phyloP scores from a whole-genome alignment of 2,888 invertebrate species.

The Thereva nobilitata region DNA sequence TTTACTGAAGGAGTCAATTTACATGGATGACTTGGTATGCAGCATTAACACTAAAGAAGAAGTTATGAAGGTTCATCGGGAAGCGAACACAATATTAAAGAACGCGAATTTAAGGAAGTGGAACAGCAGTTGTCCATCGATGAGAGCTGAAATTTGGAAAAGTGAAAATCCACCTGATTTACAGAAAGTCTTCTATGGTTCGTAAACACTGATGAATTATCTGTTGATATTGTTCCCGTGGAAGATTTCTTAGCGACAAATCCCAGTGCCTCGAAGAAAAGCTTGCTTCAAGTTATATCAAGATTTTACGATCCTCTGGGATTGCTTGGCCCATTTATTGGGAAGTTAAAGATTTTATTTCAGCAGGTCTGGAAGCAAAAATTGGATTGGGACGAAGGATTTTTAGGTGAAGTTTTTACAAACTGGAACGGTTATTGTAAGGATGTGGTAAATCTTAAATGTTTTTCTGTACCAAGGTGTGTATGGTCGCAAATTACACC shows the following conservation, averaged over 20 bases:
- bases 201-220: slow-evolving; percentile 27
- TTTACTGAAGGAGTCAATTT: slow-evolving; percentile 3
- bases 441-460: neutral
- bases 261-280: slow-evolving; percentile 14
- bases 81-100: slow-evolving; percentile 15
- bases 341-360: slow-evolving; percentile 29
- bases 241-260: slow-evolving; percentile 4
- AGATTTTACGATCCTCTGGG: slow-evolving; percentile 29
- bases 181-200: slow-evolving; percentile 27
- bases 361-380: slow-evolving; percentile 23
- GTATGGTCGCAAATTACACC: neutral
- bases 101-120: slow-evolving; percentile 30
- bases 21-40: slow-evolving; percentile 22
- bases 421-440: slow-evolving; percentile 18
- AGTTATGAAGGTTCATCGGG: neutral
- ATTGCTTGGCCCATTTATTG: slow-evolving; percentile 9
- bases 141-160: slow-evolving; percentile 3
- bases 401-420: slow-evolving; percentile 12
- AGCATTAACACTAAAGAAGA: slow-evolving; percentile 17
- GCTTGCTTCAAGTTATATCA: slow-evolving; percentile 18
- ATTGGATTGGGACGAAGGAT: slow-evolving; percentile 29
- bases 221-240: slow-evolving; percentile 24
- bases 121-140: slow-evolving; percentile 13
- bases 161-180: neutral
- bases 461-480: neutral